A percentile compares a stretch with the other conserved stretches of the same genome.
These are phyloP conservation scores for Chymomyza caudatula DNA, from an alignment of 2,888 invertebrate genomes.

Conservation along the genomic window DNA sequence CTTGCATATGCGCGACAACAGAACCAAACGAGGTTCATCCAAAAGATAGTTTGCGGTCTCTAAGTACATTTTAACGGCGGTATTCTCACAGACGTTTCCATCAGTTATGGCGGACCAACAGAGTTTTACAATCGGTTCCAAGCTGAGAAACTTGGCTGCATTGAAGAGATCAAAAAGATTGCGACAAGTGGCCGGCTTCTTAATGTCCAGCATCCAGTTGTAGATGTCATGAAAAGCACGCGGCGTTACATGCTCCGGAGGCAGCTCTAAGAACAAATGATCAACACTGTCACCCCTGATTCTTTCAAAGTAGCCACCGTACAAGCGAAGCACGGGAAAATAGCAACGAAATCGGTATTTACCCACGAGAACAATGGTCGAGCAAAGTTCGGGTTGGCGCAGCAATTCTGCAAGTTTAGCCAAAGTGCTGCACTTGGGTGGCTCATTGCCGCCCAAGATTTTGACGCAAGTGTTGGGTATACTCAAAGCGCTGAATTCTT, in stretches of 20 bases:
- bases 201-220: conserved; percentile 37
- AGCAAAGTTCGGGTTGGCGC: neutral
- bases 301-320: conserved; percentile 5
- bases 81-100: conserved; percentile 13
- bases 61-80: conserved; percentile 14
- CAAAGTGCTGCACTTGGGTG: neutral
- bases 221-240: conserved; percentile 32
- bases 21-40: conserved; percentile 2
- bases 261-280: conserved; percentile 9
- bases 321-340: conserved; percentile 10
- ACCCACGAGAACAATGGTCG: conserved; percentile 26
- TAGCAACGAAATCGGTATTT: conserved; percentile 30
- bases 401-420: neutral
- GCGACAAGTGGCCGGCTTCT: neutral
- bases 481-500: neutral
- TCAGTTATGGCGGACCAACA: conserved; percentile 12
- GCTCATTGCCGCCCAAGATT: neutral
- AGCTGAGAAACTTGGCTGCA: conserved; percentile 27
- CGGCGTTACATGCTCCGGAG: conserved; percentile 24
- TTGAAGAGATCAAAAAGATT: conserved; percentile 29
- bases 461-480: neutral
- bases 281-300: too few species aligned
- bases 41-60: conserved; percentile 12
- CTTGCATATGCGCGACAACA: conserved; percentile 30
- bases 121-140: conserved; percentile 16